Evolutionary conservation across 1,140 invertebrate genomes (phyloP).

Genomic region (Ceratoteleas bidentatus): DNA sequence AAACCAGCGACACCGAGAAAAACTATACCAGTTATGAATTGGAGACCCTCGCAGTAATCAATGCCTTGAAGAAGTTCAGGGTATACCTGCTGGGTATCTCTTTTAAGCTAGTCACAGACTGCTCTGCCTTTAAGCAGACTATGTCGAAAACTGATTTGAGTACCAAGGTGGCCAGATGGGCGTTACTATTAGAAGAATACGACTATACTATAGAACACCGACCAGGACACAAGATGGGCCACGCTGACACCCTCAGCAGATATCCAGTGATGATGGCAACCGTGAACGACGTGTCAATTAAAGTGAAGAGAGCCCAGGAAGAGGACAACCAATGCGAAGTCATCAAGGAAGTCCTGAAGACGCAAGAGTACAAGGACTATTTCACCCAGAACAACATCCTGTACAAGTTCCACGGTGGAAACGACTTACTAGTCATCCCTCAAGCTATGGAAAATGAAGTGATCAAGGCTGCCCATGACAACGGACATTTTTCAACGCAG

Average conservation of each 20-base stretch:
- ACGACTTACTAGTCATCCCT: constrained; percentile 1
- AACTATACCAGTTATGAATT: constrained; percentile 8
- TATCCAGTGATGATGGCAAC: background rate
- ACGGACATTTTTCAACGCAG: background rate
- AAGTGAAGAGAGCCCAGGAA: constrained; percentile 2
- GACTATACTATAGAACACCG: background rate
- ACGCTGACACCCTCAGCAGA: constrained; percentile 3
- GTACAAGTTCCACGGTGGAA: constrained; percentile 2
- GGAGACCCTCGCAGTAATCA: constrained; percentile 5
- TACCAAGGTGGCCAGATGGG: too few species aligned
- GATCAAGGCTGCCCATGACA: background rate
- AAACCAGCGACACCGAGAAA: background rate
- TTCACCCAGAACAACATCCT: background rate
- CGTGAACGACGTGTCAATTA: background rate
- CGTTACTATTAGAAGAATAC: too few species aligned
- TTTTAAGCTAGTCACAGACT: too few species aligned
- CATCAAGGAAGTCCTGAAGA: background rate
- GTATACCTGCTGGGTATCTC: too few species aligned
- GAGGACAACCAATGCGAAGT: background rate
- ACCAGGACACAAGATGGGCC: background rate
- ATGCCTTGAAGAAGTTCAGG: too few species aligned
- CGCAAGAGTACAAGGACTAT: background rate
- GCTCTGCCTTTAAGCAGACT: too few species aligned
- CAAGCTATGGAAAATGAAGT: constrained; percentile 4
- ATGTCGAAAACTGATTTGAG: too few species aligned